Base-by-base conservation (phyloP, 2,113 vertebrate genomes). In the Lophius piscatorius region DNA sequence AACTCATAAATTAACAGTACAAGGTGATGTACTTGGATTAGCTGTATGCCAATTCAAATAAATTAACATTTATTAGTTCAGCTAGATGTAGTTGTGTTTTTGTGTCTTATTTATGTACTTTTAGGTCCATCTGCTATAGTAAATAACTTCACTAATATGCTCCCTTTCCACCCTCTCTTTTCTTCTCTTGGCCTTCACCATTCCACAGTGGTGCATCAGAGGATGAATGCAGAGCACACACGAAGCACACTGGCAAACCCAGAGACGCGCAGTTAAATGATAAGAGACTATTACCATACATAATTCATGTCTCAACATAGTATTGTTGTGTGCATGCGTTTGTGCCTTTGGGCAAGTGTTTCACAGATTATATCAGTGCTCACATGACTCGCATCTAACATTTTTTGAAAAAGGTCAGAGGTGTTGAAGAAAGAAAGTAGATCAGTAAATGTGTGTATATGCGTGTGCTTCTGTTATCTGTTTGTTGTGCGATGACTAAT, bases 251-350 rank as follows among this genome's bases (percentile, higher is more conserved):
- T 66, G 79, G 71, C 66, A 74, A 76, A 74, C 62, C 55, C 57
- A 63, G 23, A 75, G 60, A 83, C 65, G 52, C 51, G 70, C 62
- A 76, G 70, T 78, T 73, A 70, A 78, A 77, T 66, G 71, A 81
- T 62, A 74, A 75, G 46, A 51, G 41, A 63, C 63, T 63, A 64
- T 41, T 57, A 55, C 29, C 70, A 73, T 86, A 54, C 52, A 84
- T 86, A 80, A 84, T 78, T 80, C 59, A 84, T 78, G 60, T 39
- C 62, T 31, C 11, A 31, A 56, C 45, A n/a, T 63, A 42, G 1
- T 46, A 50, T 33, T 40, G 28, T 55, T 67, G 26, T 41, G 31
- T 46, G 21, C 34, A 24, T 11, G 31, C 20, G 41, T 23, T 9
- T 16, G 22, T 24, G 50, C 34, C 9, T 0, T 10, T 36, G n/a